Percentiles rank a stretch among this genome's conserved stretches.
Conservation (phyloP, 2,888 invertebrate species). For the Diarsia rubi region DNA sequence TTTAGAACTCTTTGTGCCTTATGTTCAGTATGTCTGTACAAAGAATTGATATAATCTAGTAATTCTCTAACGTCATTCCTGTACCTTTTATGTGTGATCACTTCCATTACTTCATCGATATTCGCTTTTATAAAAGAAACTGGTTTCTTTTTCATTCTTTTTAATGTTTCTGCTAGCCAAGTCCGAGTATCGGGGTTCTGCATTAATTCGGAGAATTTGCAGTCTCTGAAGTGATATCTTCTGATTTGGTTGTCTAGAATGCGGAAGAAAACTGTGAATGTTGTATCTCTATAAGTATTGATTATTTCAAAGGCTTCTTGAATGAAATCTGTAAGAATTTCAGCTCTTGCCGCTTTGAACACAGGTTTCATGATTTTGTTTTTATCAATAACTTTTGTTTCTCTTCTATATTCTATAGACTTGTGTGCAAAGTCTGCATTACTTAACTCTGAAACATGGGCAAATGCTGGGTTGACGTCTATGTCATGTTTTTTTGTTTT, state of each 20-base stretch:
- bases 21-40: slow-evolving; percentile 64
- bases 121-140: slow-evolving; percentile 59
- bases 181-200: slow-evolving; percentile 64
- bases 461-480: not conserved
- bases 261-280: slow-evolving; percentile 69
- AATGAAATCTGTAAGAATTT: slow-evolving; percentile 75
- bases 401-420: not conserved
- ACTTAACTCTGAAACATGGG: not conserved
- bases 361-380: not conserved
- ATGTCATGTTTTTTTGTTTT: not conserved
- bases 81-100: slow-evolving; percentile 57
- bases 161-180: slow-evolving; percentile 66
- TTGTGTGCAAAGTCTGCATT: not conserved
- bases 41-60: slow-evolving; percentile 71
- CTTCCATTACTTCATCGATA: slow-evolving; percentile 55
- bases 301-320: slow-evolving; percentile 64
- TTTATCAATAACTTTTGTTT: not conserved
- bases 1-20: slow-evolving; percentile 68
- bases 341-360: not conserved
- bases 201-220: slow-evolving; percentile 71
- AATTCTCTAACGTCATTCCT: slow-evolving; percentile 56
- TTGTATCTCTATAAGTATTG: slow-evolving; percentile 69
- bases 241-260: slow-evolving; percentile 71
- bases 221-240: slow-evolving; percentile 72
- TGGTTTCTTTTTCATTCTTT: slow-evolving; percentile 57